Base-by-base conservation (phyloP, 2,113 vertebrate species). In the Pontoporia blainvillei region DNA sequence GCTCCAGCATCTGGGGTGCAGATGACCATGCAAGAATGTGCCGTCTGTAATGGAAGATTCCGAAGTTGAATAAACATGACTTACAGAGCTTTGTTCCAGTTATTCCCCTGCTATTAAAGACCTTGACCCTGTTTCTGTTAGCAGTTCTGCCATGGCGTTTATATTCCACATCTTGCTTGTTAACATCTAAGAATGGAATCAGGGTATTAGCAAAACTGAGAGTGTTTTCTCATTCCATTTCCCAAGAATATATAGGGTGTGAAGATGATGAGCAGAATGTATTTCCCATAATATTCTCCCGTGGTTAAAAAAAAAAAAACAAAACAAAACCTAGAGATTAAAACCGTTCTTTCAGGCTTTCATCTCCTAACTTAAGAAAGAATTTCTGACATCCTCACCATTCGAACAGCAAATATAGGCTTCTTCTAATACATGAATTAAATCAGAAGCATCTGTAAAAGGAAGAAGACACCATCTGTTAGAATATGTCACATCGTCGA, bases 291-390 rank as follows among this genome's bases (percentile, higher is more conserved):
- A 21, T 52, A 71, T 69, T n/a, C 20, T 95, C 31, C 25, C 89
- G 49, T 71, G 34, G 86, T 93, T 92, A 97, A 92, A 52, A 52
- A 49, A 52, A 17, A 52, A 17, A 52, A 52, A 52, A 41, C 0
- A 52, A 17, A 52, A 52, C 41, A 41, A 17, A 52, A 84, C 83
- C 78, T 83, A 75, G 39, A 94, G 86, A 89, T 91, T 73, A 66
- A 97, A 95, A 81, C 57, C 62, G 61, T 94, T 91, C 91, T 78
- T 90, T 57, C 18, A 95, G 78, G 23, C 91, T 97, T 94, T 96
- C 44, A 93, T 95, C 93, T 96, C 41, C 81, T 44, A 78, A 82
- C 76, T 94, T 94, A 91, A 96, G 88, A 95, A 79, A 91, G 93
- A 86, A 83, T 91, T 86, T 86, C 54, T 91, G 78, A 94, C 86